Conservation (phyloP, 2,113 vertebrate genomes). For the Leucoraja erinaceus region DNA sequence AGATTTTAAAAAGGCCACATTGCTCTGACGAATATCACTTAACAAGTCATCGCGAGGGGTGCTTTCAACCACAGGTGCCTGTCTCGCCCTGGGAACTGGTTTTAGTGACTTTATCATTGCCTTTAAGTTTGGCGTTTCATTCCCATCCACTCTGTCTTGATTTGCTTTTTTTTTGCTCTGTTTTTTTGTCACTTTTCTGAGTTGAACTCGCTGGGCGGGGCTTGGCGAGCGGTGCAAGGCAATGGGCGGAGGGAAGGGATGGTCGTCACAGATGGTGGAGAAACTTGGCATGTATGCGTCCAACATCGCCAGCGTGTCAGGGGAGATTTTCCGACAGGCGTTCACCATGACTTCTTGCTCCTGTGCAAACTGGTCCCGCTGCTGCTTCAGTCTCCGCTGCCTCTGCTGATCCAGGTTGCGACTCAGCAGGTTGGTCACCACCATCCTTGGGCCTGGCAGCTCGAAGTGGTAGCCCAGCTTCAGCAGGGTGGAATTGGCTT, state of each 20-base stretch:
- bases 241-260: conserved; percentile 47
- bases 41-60: conserved; percentile 84
- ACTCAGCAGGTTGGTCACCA: conserved; percentile 88
- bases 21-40: conserved; percentile 83
- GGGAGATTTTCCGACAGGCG: conserved; percentile 74
- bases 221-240: conserved; percentile 37
- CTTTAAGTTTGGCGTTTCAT: conserved; percentile 76
- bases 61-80: conserved; percentile 73
- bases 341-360: conserved; percentile 75
- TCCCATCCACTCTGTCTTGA: conserved; percentile 46
- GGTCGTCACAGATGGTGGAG: conserved; percentile 42
- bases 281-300: conserved; percentile 58
- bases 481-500: conserved; percentile 84
- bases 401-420: conserved; percentile 85
- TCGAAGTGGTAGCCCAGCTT: conserved; percentile 98
- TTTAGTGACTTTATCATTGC: conserved; percentile 85
- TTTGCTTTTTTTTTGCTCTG: conserved; percentile 40
- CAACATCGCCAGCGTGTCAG: conserved; percentile 76
- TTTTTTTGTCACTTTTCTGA: conserved; percentile 25
- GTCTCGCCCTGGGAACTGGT: conserved; percentile 73
- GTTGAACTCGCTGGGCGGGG: conserved; percentile 46
- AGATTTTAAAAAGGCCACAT: conserved; percentile 83
- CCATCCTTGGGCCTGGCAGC: conserved; percentile 87
- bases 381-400: conserved; percentile 81
- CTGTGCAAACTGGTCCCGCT: conserved; percentile 73